Evolutionary conservation across 2,888 invertebrate species (phyloP).

Genomic region (Agonum fuliginosum): DNA sequence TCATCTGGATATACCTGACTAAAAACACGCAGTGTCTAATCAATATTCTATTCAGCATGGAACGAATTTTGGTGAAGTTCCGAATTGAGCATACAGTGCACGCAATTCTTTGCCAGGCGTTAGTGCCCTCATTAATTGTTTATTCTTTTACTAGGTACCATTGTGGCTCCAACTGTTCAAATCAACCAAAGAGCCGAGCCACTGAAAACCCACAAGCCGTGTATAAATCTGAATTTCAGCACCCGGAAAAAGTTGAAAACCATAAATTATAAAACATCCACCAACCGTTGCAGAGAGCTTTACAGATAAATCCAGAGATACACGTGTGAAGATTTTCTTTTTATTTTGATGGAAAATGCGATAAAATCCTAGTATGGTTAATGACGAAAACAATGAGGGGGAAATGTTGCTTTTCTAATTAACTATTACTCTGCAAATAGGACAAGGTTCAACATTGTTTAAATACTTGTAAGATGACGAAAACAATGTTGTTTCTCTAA

Average conservation of each 20-base stretch:
- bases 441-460: too few relatives aligned
- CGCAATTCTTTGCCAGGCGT: constrained; percentile 22
- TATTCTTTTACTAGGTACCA: constrained; percentile 3
- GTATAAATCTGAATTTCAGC: constrained; percentile 21
- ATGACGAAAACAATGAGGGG: constrained; percentile 9
- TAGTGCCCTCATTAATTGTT: constrained; percentile 24
- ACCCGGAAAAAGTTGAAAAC: constrained; percentile 21
- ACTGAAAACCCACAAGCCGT: not conserved
- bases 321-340: constrained; percentile 10
- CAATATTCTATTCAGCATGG: constrained; percentile 27
- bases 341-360: constrained; percentile 13
- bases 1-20: not conserved
- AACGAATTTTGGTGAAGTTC: constrained; percentile 18
- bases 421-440: too few relatives aligned
- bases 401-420: constrained; percentile 1
- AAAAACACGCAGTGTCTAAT: constrained; percentile 18
- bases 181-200: not conserved
- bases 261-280: constrained; percentile 28
- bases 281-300: constrained; percentile 10
- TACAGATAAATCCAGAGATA: constrained; percentile 9
- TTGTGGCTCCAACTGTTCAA: constrained; percentile 8
- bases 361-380: constrained; percentile 13
- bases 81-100: constrained; percentile 2
- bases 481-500: too few relatives aligned
- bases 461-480: too few relatives aligned